These are phyloP conservation scores for Dione juno DNA, from an alignment of 2,888 invertebrate species.

Conservation along the genomic window DNA sequence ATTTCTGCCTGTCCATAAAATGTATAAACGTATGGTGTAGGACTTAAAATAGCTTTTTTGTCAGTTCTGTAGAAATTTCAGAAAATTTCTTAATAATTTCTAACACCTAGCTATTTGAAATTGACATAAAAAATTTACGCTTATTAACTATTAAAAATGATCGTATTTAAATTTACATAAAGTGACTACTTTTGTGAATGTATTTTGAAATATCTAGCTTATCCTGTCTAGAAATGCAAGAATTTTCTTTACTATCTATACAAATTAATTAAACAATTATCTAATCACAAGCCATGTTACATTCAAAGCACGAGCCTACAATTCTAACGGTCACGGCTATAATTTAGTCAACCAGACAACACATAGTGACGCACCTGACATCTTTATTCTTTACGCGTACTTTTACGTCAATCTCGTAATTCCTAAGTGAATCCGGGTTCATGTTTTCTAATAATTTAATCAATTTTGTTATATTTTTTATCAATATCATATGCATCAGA, in stretches of 20 bases:
- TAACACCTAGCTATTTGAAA: too few relatives aligned
- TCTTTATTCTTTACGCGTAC: constrained; percentile 44
- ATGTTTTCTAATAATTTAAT: constrained; percentile 6
- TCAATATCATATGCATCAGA: not conserved
- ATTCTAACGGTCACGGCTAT: constrained; percentile 36
- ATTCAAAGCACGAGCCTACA: constrained; percentile 33
- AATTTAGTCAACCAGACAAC: constrained; percentile 33
- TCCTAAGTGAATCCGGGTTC: constrained; percentile 37
- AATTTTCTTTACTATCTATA: not conserved
- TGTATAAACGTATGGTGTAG: too few relatives aligned
- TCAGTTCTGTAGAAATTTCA: too few relatives aligned
- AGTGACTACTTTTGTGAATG: too few relatives aligned
- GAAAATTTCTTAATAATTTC: too few relatives aligned
- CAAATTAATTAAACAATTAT: constrained; percentile 6
- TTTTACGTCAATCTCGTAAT: constrained; percentile 37
- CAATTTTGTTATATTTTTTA: not conserved
- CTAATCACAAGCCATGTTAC: not conserved
- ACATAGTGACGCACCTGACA: constrained; percentile 35
- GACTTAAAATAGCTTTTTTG: too few relatives aligned
- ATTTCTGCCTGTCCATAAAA: too few relatives aligned
- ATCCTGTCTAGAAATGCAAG: too few relatives aligned
- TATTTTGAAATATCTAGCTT: too few relatives aligned
- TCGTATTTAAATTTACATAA: too few relatives aligned
- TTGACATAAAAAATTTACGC: too few relatives aligned
- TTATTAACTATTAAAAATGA: too few relatives aligned